Evolutionary conservation across 2,797 vertebrate species (phyloP).

Genomic region (Phataginus tetradactyla): DNA sequence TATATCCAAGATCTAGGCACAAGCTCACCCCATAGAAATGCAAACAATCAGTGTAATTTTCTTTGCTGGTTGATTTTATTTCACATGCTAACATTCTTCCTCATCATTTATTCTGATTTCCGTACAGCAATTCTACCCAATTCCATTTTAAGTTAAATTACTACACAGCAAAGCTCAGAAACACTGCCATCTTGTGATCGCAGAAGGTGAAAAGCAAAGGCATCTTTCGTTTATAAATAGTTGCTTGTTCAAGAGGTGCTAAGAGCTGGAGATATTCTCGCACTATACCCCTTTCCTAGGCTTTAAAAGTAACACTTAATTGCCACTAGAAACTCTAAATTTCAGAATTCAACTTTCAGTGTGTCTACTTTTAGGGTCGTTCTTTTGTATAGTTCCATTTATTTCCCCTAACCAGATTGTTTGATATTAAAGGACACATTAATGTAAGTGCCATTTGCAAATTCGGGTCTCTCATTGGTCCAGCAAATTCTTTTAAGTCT

Average conservation of each 20-base stretch:
- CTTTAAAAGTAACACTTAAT: background rate
- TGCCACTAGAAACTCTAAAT: background rate
- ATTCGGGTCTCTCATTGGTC: background rate
- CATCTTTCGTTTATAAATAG: background rate
- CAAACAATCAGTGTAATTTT: background rate
- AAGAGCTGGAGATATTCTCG: background rate
- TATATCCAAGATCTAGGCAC: background rate
- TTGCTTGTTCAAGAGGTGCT: background rate
- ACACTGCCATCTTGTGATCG: conserved; percentile 71
- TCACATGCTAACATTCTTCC: background rate
- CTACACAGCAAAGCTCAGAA: background rate
- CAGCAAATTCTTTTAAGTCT: background rate
- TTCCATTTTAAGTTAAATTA: background rate
- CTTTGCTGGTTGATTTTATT: background rate
- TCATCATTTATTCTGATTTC: background rate
- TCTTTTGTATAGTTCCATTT: background rate
- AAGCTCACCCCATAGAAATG: background rate
- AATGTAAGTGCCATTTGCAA: background rate
- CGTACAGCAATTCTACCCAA: background rate
- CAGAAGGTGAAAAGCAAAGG: background rate
- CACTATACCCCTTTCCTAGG: background rate
- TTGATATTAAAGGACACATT: background rate
- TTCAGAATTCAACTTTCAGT: background rate
- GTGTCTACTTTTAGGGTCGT: background rate
- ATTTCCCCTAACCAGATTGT: background rate